Base-by-base conservation (phyloP, 2,888 invertebrate species). In the Plagodis pulveraria region DNA sequence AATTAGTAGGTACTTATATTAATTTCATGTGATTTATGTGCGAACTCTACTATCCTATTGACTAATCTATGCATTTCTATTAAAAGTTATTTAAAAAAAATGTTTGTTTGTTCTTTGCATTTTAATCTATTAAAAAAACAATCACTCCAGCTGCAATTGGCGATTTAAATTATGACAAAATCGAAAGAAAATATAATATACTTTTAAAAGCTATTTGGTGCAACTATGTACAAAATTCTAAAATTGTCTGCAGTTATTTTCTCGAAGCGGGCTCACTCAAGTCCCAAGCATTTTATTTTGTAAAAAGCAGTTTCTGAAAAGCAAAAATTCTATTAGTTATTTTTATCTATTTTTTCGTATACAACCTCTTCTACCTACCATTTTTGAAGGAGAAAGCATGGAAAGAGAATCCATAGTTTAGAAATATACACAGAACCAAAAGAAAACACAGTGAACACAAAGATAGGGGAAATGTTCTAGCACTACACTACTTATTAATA, bases 291-390 rank as follows among this genome's bases (percentile, higher is more conserved):
- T 63, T 66, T 65, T 69, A 63, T 56, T 62, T 56, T 32, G 22
- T 40, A 45, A 66, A 68, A 67, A 70, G 64, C 63, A 40, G 48
- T 53, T 51, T 67, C 67, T 69, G 68, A 65, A 69, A 78, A 78
- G 76, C 76, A 67, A 66, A 58, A 55, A 43, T 65, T 72, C 68
- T 63, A 68, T 72, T 73, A 72, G 65, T 69, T 55, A 50, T 54
- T 67, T 69, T 69, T 55, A 52, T 84, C 86, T 88, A 87, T 86
- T 83, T 80, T 81, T 86, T 80, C 79, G 62, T 84, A 91, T 91
- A 92, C 92, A 92, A 92, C 92, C 92, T 92, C 92, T 76, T 91
- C 91, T 87, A 89, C 92, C 92, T 92, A 92, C 92, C 92, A 92
- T 88, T 79, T 91, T 91, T 85, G 91, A 87, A 86, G 92, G 87